Conservation (phyloP, 2,888 invertebrate genomes). For the Sclerodermus sp. region DNA sequence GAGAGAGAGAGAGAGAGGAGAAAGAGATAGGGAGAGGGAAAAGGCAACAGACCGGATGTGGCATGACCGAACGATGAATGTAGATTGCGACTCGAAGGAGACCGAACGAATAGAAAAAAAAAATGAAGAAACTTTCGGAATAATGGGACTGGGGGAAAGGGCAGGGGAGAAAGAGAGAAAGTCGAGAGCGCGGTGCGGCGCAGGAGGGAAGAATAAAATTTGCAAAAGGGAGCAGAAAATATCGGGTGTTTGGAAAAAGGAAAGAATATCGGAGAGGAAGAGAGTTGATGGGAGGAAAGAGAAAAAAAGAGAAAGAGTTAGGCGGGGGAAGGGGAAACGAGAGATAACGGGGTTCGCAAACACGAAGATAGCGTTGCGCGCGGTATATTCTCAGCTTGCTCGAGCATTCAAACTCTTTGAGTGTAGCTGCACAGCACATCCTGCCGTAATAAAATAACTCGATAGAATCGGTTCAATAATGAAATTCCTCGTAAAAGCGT, state of each 20-base stretch:
- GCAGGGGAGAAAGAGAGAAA: constrained; percentile 20
- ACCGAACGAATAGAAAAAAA: constrained; percentile 15
- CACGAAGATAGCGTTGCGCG: constrained; percentile 48
- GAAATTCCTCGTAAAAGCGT: too few relatives aligned
- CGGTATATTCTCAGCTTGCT: constrained; percentile 24
- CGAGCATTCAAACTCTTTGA: neutral
- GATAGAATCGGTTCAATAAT: too few relatives aligned
- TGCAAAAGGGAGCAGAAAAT: too few relatives aligned
- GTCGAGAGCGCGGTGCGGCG: too few relatives aligned
- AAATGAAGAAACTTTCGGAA: constrained; percentile 12
- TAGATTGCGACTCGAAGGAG: constrained; percentile 35
- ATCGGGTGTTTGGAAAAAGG: too few relatives aligned
- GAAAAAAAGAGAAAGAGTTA: constrained; percentile 13
- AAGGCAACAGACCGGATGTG: constrained; percentile 38
- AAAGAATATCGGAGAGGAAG: constrained; percentile 10
- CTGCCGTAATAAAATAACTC: too few relatives aligned
- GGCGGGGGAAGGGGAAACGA: constrained; percentile 35
- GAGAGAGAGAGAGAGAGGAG: too few relatives aligned
- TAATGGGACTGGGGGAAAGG: constrained; percentile 12
- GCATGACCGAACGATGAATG: constrained; percentile 49
- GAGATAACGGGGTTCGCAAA: constrained; percentile 56
- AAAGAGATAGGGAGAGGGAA: constrained; percentile 8
- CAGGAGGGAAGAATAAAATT: constrained; percentile 18
- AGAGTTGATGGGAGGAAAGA: constrained; percentile 18
- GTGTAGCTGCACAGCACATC: too few relatives aligned